Conservation (phyloP, 2,797 vertebrate species). For the Erithacus rubecula region DNA sequence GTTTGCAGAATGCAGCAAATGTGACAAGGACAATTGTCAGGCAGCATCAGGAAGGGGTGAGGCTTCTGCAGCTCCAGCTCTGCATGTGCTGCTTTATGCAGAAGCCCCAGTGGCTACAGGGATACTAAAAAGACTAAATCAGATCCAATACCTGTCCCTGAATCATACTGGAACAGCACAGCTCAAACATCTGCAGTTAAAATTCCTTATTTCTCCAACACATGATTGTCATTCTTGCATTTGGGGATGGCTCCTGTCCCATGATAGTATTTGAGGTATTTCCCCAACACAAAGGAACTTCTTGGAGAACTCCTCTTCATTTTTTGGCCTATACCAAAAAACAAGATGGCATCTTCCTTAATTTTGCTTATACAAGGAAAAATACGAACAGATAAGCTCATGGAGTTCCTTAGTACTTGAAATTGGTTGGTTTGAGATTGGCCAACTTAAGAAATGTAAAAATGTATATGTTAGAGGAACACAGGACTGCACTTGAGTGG, state of each 20-base stretch:
- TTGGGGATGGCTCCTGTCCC: not conserved
- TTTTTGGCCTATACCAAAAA: not conserved
- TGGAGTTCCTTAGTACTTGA: not conserved
- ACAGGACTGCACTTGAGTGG: not conserved
- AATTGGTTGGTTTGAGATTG: not conserved
- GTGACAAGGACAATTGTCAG: not conserved
- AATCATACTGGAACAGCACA: not conserved
- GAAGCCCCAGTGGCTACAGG: not conserved
- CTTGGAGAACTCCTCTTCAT: not conserved
- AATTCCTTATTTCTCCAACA: not conserved
- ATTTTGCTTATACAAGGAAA: not conserved
- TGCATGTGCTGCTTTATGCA: accelerated
- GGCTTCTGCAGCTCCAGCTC: not conserved
- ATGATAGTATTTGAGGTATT: not conserved
- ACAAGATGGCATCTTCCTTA: not conserved
- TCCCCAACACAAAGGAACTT: not conserved
- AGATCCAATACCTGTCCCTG: not conserved
- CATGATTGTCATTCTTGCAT: not conserved
- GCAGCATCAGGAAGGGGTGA: not conserved
- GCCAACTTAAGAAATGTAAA: not conserved
- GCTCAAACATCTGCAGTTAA: not conserved
- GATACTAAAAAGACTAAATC: not conserved
- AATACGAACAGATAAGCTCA: not conserved
- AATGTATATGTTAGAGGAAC: not conserved
- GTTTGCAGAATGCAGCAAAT: not conserved